Evolutionary conservation across 2,888 invertebrate genomes (phyloP).

Genomic region (Euzetes globulus): DNA sequence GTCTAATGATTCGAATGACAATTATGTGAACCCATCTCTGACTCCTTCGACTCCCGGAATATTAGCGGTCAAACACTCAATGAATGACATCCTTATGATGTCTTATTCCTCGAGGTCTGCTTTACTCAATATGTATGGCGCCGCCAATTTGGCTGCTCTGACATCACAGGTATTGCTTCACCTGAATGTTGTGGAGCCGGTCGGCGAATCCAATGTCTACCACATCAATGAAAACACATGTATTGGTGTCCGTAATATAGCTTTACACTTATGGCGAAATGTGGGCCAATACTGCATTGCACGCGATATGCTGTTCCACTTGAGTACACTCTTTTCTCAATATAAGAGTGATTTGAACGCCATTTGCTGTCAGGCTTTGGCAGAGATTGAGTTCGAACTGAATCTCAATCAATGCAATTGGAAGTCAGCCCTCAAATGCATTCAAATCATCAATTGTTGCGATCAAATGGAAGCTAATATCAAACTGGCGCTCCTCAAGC

Average conservation of each 20-base stretch:
- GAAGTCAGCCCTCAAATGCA: slow-evolving; percentile 28
- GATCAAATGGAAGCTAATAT: slow-evolving; percentile 30
- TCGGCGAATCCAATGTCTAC: slow-evolving; percentile 33
- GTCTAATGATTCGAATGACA: not conserved
- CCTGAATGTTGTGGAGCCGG: slow-evolving; percentile 35
- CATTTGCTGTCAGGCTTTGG: slow-evolving; percentile 35
- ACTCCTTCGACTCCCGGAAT: slow-evolving; percentile 25
- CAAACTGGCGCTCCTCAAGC: slow-evolving; percentile 16
- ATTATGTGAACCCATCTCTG: not conserved
- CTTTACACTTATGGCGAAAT: slow-evolving; percentile 34
- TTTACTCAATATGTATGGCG: slow-evolving; percentile 33
- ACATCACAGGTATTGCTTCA: slow-evolving; percentile 34
- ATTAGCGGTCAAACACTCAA: slow-evolving; percentile 34
- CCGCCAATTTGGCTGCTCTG: slow-evolving; percentile 29
- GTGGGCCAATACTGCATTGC: slow-evolving; percentile 27
- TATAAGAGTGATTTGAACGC: slow-evolving; percentile 18
- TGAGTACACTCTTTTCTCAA: slow-evolving; percentile 27
- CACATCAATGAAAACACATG: slow-evolving; percentile 36
- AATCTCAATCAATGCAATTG: slow-evolving; percentile 33
- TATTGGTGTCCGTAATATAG: slow-evolving; percentile 36
- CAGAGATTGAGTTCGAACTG: slow-evolving; percentile 37
- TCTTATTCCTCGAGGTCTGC: slow-evolving; percentile 30
- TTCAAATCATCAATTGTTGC: slow-evolving; percentile 28
- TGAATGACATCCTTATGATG: slow-evolving; percentile 35
- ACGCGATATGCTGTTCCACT: slow-evolving; percentile 25